Evolutionary conservation across 2,797 vertebrate species (phyloP).

Genomic region (Syngnathus rostellatus): DNA sequence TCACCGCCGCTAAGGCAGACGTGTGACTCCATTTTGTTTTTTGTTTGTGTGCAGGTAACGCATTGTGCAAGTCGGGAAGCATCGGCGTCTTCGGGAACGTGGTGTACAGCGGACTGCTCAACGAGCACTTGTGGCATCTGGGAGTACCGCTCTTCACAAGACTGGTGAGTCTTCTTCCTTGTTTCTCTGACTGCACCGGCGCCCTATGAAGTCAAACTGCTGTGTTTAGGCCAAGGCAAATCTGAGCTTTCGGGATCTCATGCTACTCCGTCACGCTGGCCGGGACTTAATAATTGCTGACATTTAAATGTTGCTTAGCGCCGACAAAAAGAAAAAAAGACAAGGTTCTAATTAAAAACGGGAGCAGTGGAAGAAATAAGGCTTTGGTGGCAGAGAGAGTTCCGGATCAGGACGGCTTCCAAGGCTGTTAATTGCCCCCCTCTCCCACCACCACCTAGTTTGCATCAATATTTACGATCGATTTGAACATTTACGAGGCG

Average conservation of each 20-base stretch:
- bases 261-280: not conserved
- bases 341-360: constrained; percentile 42
- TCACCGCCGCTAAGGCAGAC: not conserved
- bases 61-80: constrained; percentile 67
- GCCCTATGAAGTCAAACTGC: not conserved
- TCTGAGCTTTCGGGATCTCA: not conserved
- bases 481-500: constrained; percentile 52
- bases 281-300: constrained; percentile 39
- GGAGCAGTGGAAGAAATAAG: constrained; percentile 21
- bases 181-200: not conserved
- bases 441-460: constrained; percentile 27
- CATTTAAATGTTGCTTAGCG: constrained; percentile 31
- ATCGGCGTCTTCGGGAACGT: constrained; percentile 67
- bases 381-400: constrained; percentile 16
- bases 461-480: constrained; percentile 60
- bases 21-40: constrained; percentile 25
- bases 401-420: constrained; percentile 20
- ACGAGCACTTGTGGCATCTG: constrained; percentile 66
- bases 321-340: constrained; percentile 23
- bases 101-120: constrained; percentile 64
- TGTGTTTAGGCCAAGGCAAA: not conserved
- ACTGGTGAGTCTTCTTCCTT: constrained; percentile 61
- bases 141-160: constrained; percentile 68
- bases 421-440: constrained; percentile 39
- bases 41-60: constrained; percentile 58